Evolutionary conservation across 2,113 vertebrate genomes (phyloP).

Genomic region (Gobiocypris rarus): DNA sequence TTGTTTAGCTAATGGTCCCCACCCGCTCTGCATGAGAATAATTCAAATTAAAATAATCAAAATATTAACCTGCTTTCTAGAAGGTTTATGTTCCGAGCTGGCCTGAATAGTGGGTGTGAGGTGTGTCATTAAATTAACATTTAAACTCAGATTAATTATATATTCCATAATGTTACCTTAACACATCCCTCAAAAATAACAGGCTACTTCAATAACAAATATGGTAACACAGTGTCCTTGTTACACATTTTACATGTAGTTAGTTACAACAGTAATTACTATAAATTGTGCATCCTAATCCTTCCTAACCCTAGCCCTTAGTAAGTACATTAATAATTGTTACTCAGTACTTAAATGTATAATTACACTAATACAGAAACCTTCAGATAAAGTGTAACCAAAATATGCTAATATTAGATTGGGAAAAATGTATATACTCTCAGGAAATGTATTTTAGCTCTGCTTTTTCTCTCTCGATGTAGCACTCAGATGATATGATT

Average conservation of each 20-base stretch:
- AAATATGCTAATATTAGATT: background rate
- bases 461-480: background rate
- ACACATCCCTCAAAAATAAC: background rate
- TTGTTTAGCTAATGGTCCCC: background rate
- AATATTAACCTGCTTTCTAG: conserved; percentile 1
- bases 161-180: background rate
- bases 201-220: background rate
- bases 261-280: too few species aligned
- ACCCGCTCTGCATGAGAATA: conserved; percentile 5
- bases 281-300: too few species aligned
- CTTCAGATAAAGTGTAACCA: too few species aligned
- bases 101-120: background rate
- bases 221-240: too few species aligned
- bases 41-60: conserved; percentile 27
- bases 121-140: background rate
- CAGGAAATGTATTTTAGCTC: background rate
- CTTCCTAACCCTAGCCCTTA: too few species aligned
- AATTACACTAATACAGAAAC: too few species aligned
- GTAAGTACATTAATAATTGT: too few species aligned
- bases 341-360: too few species aligned
- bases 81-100: background rate
- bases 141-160: background rate
- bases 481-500: background rate
- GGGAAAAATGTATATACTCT: background rate
- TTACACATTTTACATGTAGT: too few species aligned